A percentile compares a stretch with the other conserved stretches of the same genome.
Evolutionary conservation across 2,113 vertebrate genomes (phyloP).

Genomic region (Lucifuga dentata): DNA sequence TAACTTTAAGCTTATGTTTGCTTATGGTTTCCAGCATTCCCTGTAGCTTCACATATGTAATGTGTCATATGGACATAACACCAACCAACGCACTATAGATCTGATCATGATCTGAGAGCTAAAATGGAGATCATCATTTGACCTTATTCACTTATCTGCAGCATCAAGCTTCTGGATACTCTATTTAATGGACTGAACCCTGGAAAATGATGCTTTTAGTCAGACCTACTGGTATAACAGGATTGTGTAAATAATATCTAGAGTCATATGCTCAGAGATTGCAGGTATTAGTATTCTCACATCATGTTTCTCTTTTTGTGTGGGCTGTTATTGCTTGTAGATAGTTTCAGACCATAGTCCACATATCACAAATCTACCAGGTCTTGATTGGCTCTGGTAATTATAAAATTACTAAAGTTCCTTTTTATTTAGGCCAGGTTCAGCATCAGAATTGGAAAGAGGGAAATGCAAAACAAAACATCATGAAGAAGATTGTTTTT

Average conservation of each 20-base stretch:
- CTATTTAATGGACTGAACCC: constrained; percentile 20
- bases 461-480: background rate
- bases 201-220: constrained; percentile 8
- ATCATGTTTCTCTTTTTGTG: background rate
- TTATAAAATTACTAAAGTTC: no score
- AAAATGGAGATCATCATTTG: constrained; percentile 47
- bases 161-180: constrained; percentile 20
- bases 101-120: constrained; percentile 40
- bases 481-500: background rate
- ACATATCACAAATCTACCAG: background rate
- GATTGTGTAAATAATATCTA: constrained; percentile 4
- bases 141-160: constrained; percentile 45
- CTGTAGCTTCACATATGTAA: constrained; percentile 33
- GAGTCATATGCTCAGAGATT: constrained; percentile 25
- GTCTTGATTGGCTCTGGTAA: background rate
- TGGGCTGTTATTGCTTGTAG: background rate
- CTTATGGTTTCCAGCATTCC: no score
- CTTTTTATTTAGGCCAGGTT: no score
- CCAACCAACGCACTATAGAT: background rate
- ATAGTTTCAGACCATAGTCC: background rate
- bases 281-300: constrained; percentile 7
- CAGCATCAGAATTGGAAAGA: background rate
- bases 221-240: constrained; percentile 2
- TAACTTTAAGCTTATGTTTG: constrained; percentile 20
- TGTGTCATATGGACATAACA: constrained; percentile 38